phyloP scores from a whole-genome alignment of 2,888 invertebrate species.

The Idaea aversata region DNA sequence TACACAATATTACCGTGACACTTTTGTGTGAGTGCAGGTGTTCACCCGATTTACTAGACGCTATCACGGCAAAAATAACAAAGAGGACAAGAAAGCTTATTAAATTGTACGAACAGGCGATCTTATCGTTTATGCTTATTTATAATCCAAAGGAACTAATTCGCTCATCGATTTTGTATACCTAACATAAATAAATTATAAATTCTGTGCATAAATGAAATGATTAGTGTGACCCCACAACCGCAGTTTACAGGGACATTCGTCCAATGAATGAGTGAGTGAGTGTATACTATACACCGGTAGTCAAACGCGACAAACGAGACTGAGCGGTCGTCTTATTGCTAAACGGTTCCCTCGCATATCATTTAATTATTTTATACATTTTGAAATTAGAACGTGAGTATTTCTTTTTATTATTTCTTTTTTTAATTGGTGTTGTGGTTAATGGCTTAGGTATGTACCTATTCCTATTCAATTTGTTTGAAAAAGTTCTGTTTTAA shows the following conservation, averaged over 20 bases:
- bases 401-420: not conserved
- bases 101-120: no score
- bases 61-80: no score
- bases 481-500: no score
- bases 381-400: not conserved
- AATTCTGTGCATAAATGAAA: not conserved
- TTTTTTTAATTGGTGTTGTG: not conserved
- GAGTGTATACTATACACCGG: slow-evolving; percentile 12
- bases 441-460: not conserved
- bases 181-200: not conserved
- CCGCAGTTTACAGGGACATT: not conserved
- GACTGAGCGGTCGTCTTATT: slow-evolving; percentile 36
- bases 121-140: no score
- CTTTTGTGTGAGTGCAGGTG: no score
- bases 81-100: no score
- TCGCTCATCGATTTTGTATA: no score
- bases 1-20: no score
- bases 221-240: not conserved
- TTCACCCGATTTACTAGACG: no score
- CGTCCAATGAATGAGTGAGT: slow-evolving; percentile 2
- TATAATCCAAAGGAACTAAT: no score
- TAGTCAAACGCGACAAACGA: slow-evolving; percentile 49
- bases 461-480: no score
- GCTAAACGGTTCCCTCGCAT: slow-evolving; percentile 34
- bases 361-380: slow-evolving; percentile 1